Evolutionary conservation across 2,797 vertebrate species (phyloP), one percentile per base, ranked within the genome.

Genomic region (Margarornis squamiger): DNA sequence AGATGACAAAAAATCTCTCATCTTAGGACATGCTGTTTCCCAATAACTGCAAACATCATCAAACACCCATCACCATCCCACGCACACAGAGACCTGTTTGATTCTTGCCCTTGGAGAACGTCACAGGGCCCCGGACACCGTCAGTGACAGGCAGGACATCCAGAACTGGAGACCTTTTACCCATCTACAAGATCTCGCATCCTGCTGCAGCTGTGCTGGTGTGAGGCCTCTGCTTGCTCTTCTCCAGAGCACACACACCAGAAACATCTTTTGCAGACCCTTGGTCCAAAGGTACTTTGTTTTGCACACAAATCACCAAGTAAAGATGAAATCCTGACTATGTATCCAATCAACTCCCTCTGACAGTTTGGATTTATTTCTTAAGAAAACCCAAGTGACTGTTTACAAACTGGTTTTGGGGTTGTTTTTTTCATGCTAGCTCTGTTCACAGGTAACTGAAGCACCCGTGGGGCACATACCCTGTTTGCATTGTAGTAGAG

Each of bases 401-500:
- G 15, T 39, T 49, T n/a, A n/a, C 74, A 76, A 34, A 30, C 6
- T 2, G 38, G 2, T 4, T 29, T 21, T 39, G 61, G 61, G 61
- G 12, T 4, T 55, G 27, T 3, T 32, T 22, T 45, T 30, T 22
- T 9, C 39, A 17, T 24, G 20, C 7, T 17, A 45, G 36, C 73
- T 58, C 18, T 19, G 7, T 22, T 43, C 24, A 27, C 38, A 55
- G 48, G 32, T 26, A 38, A 16, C 54, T 10, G 6, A 48, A 70
- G 30, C 36, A 24, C 3, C 2, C 12, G 52, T 16, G 27, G 43
- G 1, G 21, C 76, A 98, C 99, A 0, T 98, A 99, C 99, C 97
- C 99, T 98, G 98, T 99, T 99, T 55, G 99, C 99, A 0, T 99
- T 99, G 81, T 99, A 99, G 97, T 99, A 99, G 86, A 99, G 97